Base-by-base conservation (phyloP, 2,113 vertebrate genomes). In the Pseudolaguvia tuberculata region DNA sequence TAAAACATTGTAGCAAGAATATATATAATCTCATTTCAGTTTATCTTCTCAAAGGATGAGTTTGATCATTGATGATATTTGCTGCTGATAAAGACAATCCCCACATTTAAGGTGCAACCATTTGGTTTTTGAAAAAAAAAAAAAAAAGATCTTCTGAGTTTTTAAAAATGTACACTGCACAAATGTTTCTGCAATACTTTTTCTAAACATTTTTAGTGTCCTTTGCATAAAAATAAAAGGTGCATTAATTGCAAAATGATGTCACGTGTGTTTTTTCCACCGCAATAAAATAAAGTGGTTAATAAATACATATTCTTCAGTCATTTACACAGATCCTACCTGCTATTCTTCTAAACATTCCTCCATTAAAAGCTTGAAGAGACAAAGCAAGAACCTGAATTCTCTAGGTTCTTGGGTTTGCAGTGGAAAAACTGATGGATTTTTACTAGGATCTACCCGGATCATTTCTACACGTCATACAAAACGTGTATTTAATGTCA, bases 161-260 rank as follows among this genome's bases (percentile, higher is more conserved):
- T 91, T n/a, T 91, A 88, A 91, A 90, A 90, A 90, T 90, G 89
- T 87, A 89, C 88, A 90, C 87, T 90, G 90, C 89, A 90, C 91
- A 90, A 81, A 90, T 85, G 86, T 92, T 92, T 91, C 84, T 92
- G 90, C 86, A 87, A 87, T 90, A 89, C 88, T 88, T 92, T 77
- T 92, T 92, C 88, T 91, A 92, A 91, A 90, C 82, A 89, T 92
- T 91, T 92, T 83, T 92, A 91, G 90, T 90, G 91, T 90, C 59
- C 89, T 92, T 92, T 92, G 83, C 91, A 91, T 87, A 86, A 90
- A 86, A 80, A 87, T 42, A 42, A 88, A 87, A 85, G 78, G 84
- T 87, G 86, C 81, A 76, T n/a, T 79, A 75, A 81, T 67, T 86
- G 83, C 81, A 83, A 86, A 82, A 21, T 78, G 29, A 68, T 65